phyloP scores from a whole-genome alignment of 2,888 invertebrate genomes.

The Drosophila fulvimacula region DNA sequence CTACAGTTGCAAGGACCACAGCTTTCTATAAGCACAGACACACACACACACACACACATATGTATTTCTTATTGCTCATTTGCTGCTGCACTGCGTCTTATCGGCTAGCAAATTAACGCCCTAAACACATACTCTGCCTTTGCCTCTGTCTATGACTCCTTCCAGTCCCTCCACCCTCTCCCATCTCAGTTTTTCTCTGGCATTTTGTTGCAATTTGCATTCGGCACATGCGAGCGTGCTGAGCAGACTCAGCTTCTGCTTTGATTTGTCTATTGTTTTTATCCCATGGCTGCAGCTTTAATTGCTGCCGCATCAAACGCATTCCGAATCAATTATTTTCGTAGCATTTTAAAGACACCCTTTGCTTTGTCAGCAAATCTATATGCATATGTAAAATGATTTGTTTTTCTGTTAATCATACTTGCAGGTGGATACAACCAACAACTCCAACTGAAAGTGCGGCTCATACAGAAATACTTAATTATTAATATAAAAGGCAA shows the following conservation, averaged over 20 bases:
- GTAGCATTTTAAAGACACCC: not conserved
- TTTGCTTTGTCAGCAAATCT: not conserved
- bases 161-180: not conserved
- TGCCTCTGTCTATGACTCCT: too few species aligned
- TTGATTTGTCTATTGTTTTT: slow-evolving; percentile 8
- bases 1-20: slow-evolving; percentile 1
- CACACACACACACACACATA: not conserved
- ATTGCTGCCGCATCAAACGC: slow-evolving; percentile 16
- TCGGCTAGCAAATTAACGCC: slow-evolving; percentile 61
- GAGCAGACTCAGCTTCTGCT: not conserved
- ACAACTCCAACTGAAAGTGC: too few species aligned
- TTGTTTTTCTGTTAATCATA: too few species aligned
- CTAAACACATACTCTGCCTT: slow-evolving; percentile 26
- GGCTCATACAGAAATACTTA: too few species aligned
- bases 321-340: slow-evolving; percentile 3
- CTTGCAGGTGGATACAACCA: too few species aligned
- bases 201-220: slow-evolving; percentile 36
- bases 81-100: slow-evolving; percentile 41
- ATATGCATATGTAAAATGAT: too few species aligned
- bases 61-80: slow-evolving; percentile 30
- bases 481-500: too few species aligned
- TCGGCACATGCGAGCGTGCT: slow-evolving; percentile 2
- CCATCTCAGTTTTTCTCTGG: not conserved
- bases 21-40: not conserved
- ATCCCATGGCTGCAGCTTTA: slow-evolving; percentile 14